Evolutionary conservation across 2,888 invertebrate genomes (phyloP), one percentile per base, ranked within the genome.

Genomic region (Sarcophaga rosellei): DNA sequence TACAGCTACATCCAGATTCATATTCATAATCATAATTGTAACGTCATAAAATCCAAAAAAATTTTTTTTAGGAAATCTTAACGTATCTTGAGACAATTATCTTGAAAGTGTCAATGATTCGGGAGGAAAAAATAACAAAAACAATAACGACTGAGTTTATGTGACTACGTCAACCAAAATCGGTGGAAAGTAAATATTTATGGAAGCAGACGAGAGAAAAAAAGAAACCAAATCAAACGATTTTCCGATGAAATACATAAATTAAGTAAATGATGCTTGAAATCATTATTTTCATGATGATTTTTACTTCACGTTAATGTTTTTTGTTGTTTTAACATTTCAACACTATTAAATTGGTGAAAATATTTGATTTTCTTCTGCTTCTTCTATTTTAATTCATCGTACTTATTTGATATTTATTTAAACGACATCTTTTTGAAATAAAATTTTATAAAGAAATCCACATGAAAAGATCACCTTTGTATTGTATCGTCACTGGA

Each of bases 81-180:
- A 66, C 70, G 23, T 65, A 57, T 44, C 66, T 62, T 35, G 45
- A 78, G 78, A 61, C 86, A 86, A 81, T 83, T 81, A 77, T 83
- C 47, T 77, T 53, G 20, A 47, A 77, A 81, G 84, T 84, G 84
- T 78, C 77, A 84, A 74, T 61, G 80, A 85, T 83, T 83, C 77
- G 61, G 70, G 73, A 23, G n/a, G 15, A 59, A 68, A 57, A 53
- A 53, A 35, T 35, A 35, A 35, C 35, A 53, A 79, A 65, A 74
- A 57, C 47, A 53, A 74, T 45, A 23, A 47, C 35, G 23, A 62
- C 2, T 53, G 53, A 35, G 35, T 35, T 2, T 35, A 0, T 35
- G 10, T 35, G 35, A 35, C 35, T 10, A 35, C 20, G 35, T 10
- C 72, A 59, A 44, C 76, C 47, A 35, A 53, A 59, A 76, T 77